phyloP scores from a whole-genome alignment of 2,113 vertebrate genomes.

The human (Homo sapiens) region GRCh38 chr1:25187501-25188000 shows the following conservation, averaged over 20 bases:
- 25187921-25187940: neutral
- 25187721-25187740: neutral
- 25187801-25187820: constrained; percentile 5
- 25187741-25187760: constrained; percentile 15
- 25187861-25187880: neutral
- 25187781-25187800: neutral
- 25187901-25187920: neutral
- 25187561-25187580: neutral
- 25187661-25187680: neutral
- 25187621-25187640: neutral
- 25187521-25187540: neutral
- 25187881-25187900: neutral
- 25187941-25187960: neutral
- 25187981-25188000: too few species aligned
- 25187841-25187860: neutral
- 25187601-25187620: neutral
- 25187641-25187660: neutral
- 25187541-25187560: neutral
- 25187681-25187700: neutral
- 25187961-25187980: neutral
- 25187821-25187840: neutral
- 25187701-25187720: neutral
- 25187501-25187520: neutral
- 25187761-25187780: neutral
- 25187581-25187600: neutral